A percentile compares a stretch with the other conserved stretches of the same genome.
These are phyloP conservation scores for Plusia festucae DNA, from an alignment of 2,888 invertebrate species.

Conservation along the genomic window DNA sequence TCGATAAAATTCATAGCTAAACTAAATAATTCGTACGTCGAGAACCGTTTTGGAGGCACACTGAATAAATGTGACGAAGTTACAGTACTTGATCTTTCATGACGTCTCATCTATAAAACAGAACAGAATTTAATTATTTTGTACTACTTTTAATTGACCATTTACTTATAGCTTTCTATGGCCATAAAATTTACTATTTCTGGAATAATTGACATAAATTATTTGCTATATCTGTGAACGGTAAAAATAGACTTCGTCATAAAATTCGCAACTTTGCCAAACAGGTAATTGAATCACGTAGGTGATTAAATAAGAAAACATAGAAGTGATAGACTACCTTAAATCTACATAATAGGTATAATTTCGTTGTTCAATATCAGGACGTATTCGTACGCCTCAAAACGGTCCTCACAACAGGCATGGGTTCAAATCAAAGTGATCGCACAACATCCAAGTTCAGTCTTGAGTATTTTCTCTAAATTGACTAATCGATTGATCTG, in stretches of 20 bases:
- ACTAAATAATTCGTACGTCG: constrained; percentile 26
- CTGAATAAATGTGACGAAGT: not conserved
- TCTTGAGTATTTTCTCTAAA: constrained; percentile 84
- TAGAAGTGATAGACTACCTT: not conserved
- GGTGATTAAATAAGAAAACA: not conserved
- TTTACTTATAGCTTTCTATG: not conserved
- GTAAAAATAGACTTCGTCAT: not conserved
- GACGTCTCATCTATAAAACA: constrained; percentile 3
- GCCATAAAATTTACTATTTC: not conserved
- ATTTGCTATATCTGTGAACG: not conserved
- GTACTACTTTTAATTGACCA: constrained; percentile 2
- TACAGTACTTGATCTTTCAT: constrained; percentile 6
- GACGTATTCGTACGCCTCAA: constrained; percentile 3
- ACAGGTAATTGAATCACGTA: not conserved
- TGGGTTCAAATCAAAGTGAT: constrained; percentile 43
- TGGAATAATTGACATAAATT: not conserved
- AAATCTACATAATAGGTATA: not conserved
- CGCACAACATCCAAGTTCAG: constrained; percentile 80
- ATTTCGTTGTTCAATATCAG: not conserved
- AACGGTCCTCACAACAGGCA: constrained; percentile 33
- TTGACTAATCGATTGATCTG: constrained; percentile 81
- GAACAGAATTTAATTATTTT: not conserved
- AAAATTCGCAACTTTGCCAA: not conserved
- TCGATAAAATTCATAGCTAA: constrained; percentile 30
- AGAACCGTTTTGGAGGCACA: constrained; percentile 32